Evolutionary conservation across 2,888 invertebrate species (phyloP), one percentile per base, ranked within the genome.

Genomic region (Cataglyphis altisquamis): DNA sequence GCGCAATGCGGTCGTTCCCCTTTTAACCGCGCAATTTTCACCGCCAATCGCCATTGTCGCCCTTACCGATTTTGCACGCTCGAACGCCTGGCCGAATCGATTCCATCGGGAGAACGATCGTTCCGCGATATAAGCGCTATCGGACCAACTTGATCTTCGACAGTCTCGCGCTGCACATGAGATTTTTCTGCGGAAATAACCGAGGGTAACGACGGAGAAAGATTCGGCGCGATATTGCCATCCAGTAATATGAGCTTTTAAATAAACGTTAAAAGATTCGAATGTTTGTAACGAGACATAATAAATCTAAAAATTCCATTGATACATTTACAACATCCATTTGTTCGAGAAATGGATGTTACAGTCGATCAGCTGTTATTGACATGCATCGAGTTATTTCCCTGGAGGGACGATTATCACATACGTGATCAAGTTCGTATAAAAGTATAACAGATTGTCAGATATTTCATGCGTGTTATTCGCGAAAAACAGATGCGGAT

Each of bases 301-400:
- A 55, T 12, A 25, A 39, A 36, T n/a, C n/a, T 0, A n/a, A 55
- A 52, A 52, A 66, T 77, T 66, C n/a, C 52, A 25, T n/a, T 29
- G 18, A 45, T 41, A 9, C 10, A 60, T 75, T 80, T 83, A 78
- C 25, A 85, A 83, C 75, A 87, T 83, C 75, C 75, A 80, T 84
- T 73, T 82, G 45, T n/a, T 32, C 66, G 36, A 25, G 74, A 57
- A 81, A 86, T 64, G 25, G 1, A 62, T 64, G 39, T 15, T 18
- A 66, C 74, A 25, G 25, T 48, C 82, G 78, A 82, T 78, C 25
- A 25, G 25, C 25, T 25, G 68, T 86, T 84, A 75, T 83, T 78
- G 64, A 84, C 8, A n/a, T 73, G 67, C 73, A 63, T 85, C 82
- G 45, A 62, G 84, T 87, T 89, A 89, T 89, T 89, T 89, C 89